Evolutionary conservation across 2,113 vertebrate genomes (phyloP), one percentile per base, ranked within the genome.

Genomic region (Ivindomyrus marchei): DNA sequence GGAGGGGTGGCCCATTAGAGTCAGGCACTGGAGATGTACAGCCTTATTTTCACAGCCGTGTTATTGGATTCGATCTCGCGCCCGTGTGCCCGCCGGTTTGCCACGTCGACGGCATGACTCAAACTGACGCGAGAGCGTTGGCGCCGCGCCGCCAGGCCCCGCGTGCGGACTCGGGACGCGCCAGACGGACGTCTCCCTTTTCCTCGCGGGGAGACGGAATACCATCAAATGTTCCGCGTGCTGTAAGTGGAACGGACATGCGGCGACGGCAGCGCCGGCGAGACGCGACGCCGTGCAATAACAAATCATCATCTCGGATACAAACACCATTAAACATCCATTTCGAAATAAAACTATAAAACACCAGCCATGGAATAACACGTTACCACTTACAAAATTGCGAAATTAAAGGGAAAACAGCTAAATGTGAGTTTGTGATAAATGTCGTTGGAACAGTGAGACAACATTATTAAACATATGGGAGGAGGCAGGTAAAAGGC

Each of bases 281-380:
- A 83, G 36, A 42, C 77, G 17, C 24, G 42, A 3, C 15, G 8
- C 42, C 36, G 39, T 1, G 77, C 39, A 83, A 45, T 83, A 83
- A 83, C 77, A 83, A 83, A 45, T 45, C 77, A 83, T 39, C 77
- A 83, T 83, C 39, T 42, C 3, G 19, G n/a, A 42, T 85, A 46
- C 83, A 85, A 85, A 46, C 42, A 24, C 83, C 83, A 85, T 85
- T 85, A 85, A 85, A 85, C 36, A 80, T 39, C 74, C 74, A 42
- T 80, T 70, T 39, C 13, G 4, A 19, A 80, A 80, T 31, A 19
- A 19, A 17, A 17, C 74, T 80, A 39, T 42, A 6, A 80, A 36
- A 80, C 74, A 80, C 15, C 36, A 42, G 74, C 36, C 39, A 80
- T 11, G 15, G 74, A 80, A 17, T 42, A 15, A 19, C 36, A 42